phyloP scores from a whole-genome alignment of 2,888 invertebrate genomes.

The Spodoptera picta region DNA sequence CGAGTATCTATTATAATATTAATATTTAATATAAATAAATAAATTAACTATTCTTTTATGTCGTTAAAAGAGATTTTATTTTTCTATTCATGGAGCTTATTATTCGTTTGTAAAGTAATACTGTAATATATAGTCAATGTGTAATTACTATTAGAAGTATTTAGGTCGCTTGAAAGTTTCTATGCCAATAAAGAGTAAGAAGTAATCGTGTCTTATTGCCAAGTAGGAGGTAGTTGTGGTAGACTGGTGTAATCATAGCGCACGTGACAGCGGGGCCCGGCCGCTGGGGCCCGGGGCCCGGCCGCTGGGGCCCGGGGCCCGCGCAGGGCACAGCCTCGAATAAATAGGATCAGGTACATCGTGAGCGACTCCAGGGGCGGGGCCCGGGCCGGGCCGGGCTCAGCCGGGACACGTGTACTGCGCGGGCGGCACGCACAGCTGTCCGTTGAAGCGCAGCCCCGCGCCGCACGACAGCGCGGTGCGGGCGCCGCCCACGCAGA shows the following conservation, averaged over 20 bases:
- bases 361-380: constrained; percentile 54
- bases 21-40: constrained; percentile 69
- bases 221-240: constrained; percentile 49
- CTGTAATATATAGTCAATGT: constrained; percentile 81
- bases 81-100: constrained; percentile 80
- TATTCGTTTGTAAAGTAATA: constrained; percentile 77
- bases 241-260: constrained; percentile 11
- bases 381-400: constrained; percentile 42
- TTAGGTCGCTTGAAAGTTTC: constrained; percentile 81
- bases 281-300: constrained; percentile 7
- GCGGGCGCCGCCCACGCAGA: constrained; percentile 87
- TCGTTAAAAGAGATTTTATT: constrained; percentile 78
- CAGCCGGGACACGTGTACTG: constrained; percentile 85
- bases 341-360: constrained; percentile 74
- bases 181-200: constrained; percentile 81
- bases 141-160: constrained; percentile 74
- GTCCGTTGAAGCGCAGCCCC: constrained; percentile 88
- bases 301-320: constrained; percentile 6
- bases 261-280: neutral
- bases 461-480: constrained; percentile 84
- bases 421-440: constrained; percentile 83
- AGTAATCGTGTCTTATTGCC: constrained; percentile 67
- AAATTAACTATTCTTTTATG: constrained; percentile 76
- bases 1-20: constrained; percentile 60
- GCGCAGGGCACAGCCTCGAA: constrained; percentile 67